Base-by-base conservation (phyloP, 2,888 invertebrate species). In the Cyclophora punctaria region DNA sequence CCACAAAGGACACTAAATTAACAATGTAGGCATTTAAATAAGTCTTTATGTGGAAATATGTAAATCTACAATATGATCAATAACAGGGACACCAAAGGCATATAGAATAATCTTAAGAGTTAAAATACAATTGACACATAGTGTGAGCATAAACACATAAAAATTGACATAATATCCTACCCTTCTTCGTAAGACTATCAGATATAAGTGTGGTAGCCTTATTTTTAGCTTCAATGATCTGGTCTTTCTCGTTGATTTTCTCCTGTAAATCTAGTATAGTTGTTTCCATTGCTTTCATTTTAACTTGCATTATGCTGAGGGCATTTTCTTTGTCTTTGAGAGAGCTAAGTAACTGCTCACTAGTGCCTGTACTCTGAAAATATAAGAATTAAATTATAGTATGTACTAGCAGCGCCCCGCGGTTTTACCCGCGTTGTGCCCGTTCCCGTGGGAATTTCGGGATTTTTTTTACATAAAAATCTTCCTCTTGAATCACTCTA, bases 241-340 rank as follows among this genome's bases (percentile, higher is more conserved):
- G 93, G 79, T 95, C 95, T 75, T 96, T 94, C 79, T 96, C 95
- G 68, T 92, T 92, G 3, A 96, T 86, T 78, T 92, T 93, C 73
- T 96, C 96, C 79, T 96, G 94, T 47, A 95, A 86, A 75, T 97
- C 97, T 58, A 96, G 78, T 46, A 96, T 91, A 55, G 90, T 91
- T 5, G 92, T 91, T 78, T 96, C 95, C 73, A 95, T 86, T 64
- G 94, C 93, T 64, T 71, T 86, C 64, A 88, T 78, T 65, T 83
- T 88, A 0, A 83, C 78, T 68, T 87, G 84, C 68, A 87, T 74
- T 4, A 85, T 65, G 73, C 75, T 85, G 20, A 87, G 59, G 35
- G 71, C 67, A 66, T 83, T 86, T 56, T 88, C 88, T 63, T 87
- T 88, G 55, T 86, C 87, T 61, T 92, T 89, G n/a, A 95, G 90